Evolutionary conservation across 2,888 invertebrate genomes (phyloP).

Genomic region (Phrixothrix hirtus): DNA sequence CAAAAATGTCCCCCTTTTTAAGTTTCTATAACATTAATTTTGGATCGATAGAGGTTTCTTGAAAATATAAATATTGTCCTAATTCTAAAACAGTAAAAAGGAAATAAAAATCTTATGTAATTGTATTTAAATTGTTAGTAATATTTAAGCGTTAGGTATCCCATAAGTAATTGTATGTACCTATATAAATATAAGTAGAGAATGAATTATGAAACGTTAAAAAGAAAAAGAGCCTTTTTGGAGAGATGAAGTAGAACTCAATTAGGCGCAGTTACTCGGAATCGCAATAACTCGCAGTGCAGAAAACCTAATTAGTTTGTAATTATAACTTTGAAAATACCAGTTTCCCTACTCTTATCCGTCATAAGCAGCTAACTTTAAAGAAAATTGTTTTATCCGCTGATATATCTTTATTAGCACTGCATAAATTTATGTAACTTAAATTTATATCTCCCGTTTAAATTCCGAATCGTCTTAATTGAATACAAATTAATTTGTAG

Average conservation of each 20-base stretch:
- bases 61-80: too few species aligned
- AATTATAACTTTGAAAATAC: conserved; percentile 51
- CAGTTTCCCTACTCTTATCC: conserved; percentile 37
- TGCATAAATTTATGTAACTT: conserved; percentile 24
- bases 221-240: conserved; percentile 10
- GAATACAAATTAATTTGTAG: conserved; percentile 12
- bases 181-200: background rate
- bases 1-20: too few species aligned
- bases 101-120: too few species aligned
- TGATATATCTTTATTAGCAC: conserved; percentile 34
- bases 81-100: too few species aligned
- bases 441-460: conserved; percentile 14
- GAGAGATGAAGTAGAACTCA: conserved; percentile 16
- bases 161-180: too few species aligned
- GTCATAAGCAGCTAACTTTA: conserved; percentile 33
- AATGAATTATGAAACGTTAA: background rate
- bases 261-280: conserved; percentile 31
- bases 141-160: too few species aligned
- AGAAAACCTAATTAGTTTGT: conserved; percentile 53
- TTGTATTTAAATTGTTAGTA: too few species aligned
- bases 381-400: conserved; percentile 35
- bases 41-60: too few species aligned
- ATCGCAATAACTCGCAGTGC: conserved; percentile 46
- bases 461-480: conserved; percentile 16
- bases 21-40: too few species aligned